Conservation (phyloP, 2,888 invertebrate genomes). For the Amphipoea lucens region DNA sequence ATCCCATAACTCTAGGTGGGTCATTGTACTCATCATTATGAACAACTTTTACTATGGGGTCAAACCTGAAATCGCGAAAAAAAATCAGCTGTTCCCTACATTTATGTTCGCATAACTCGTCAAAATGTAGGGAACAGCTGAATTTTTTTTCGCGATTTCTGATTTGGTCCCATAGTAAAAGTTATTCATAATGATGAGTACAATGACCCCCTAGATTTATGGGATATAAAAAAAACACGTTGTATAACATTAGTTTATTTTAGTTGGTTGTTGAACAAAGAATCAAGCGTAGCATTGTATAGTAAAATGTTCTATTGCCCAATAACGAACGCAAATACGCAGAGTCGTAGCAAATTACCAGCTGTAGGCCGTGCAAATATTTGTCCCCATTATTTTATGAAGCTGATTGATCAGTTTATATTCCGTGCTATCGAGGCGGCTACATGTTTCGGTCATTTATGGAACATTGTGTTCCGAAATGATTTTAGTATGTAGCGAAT, state of each 20-base stretch:
- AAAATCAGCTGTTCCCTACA: no score
- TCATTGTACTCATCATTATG: no score
- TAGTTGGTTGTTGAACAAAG: background rate
- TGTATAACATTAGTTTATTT: background rate
- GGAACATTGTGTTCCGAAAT: background rate
- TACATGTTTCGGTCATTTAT: background rate
- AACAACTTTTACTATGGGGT: no score
- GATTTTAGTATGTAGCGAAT: background rate
- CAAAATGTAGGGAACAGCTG: no score
- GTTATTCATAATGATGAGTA: no score
- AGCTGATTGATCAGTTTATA: conserved; percentile 39
- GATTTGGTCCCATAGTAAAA: no score
- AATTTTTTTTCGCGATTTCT: no score
- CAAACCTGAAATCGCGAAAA: no score
- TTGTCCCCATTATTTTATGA: conserved; percentile 50
- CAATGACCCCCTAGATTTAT: no score
- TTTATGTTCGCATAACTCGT: no score
- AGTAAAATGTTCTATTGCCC: background rate
- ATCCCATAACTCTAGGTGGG: no score
- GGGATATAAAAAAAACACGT: no score
- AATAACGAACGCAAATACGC: conserved; percentile 21
- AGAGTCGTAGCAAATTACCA: conserved; percentile 27
- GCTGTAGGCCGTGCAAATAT: conserved; percentile 39
- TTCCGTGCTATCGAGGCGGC: conserved; percentile 2
- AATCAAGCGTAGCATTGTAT: background rate